Evolutionary conservation across 2,888 invertebrate genomes (phyloP).

Genomic region (Scrobipalpa atriplicella): DNA sequence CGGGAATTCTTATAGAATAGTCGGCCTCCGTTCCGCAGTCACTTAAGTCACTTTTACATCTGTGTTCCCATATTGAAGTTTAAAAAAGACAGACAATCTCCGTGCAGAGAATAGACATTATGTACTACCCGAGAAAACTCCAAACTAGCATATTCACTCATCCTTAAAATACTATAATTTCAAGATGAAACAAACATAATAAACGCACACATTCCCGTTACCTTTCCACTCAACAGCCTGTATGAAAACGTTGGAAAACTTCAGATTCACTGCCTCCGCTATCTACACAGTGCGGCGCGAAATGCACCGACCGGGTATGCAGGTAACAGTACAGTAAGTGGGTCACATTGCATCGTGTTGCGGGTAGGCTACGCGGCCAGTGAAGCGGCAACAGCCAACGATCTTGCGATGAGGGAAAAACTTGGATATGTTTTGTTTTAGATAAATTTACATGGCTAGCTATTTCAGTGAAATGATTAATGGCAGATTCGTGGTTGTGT

Average conservation of each 20-base stretch:
- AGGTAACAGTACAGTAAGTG: constrained; percentile 48
- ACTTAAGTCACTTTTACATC: constrained; percentile 39
- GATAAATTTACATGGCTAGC: not conserved
- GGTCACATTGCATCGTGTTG: constrained; percentile 76
- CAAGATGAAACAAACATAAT: not conserved
- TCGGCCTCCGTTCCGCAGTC: constrained; percentile 33
- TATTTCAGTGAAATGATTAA: not conserved
- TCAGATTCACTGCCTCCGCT: constrained; percentile 14
- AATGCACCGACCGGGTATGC: constrained; percentile 13
- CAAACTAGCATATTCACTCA: too few species aligned
- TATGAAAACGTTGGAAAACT: constrained; percentile 4
- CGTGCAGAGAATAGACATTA: constrained; percentile 21
- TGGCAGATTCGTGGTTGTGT: not conserved
- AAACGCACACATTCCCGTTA: not conserved
- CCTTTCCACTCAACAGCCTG: not conserved
- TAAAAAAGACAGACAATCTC: constrained; percentile 41
- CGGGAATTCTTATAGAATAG: constrained; percentile 34
- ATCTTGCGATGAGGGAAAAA: not conserved
- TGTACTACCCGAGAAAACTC: too few species aligned
- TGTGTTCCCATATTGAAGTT: constrained; percentile 41
- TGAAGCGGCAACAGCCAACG: constrained; percentile 59
- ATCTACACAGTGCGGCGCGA: not conserved
- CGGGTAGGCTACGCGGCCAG: constrained; percentile 42
- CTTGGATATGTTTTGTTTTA: not conserved
- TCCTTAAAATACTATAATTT: too few species aligned